These are phyloP conservation scores for Drosophila setosimentum DNA, from an alignment of 2,888 invertebrate genomes.

Conservation along the genomic window DNA sequence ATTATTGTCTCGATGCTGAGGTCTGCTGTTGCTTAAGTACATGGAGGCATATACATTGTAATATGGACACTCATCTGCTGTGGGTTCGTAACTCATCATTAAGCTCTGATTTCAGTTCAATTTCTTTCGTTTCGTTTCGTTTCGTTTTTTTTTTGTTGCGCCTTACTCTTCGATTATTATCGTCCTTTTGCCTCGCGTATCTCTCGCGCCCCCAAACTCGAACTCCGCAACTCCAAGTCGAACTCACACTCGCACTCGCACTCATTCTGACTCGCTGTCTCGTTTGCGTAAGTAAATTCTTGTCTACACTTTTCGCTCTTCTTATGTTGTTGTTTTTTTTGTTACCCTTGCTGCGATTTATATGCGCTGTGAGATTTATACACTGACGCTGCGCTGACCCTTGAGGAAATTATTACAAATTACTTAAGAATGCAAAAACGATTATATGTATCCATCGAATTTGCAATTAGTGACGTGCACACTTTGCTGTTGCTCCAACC, in stretches of 20 bases:
- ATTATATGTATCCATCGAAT: conserved; percentile 84
- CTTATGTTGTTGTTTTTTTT: conserved; percentile 53
- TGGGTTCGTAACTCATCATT: conserved; percentile 70
- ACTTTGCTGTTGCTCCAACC: conserved; percentile 59
- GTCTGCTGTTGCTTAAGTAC: conserved; percentile 10
- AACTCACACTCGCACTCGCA: conserved; percentile 22
- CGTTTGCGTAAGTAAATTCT: conserved; percentile 53
- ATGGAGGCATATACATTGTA: conserved; percentile 38
- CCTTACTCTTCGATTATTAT: conserved; percentile 63
- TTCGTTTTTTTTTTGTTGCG: conserved; percentile 30
- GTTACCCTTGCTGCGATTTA: conserved; percentile 67
- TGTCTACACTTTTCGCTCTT: conserved; percentile 45
- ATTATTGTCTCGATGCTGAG: background rate
- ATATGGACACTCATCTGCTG: conserved; percentile 21
- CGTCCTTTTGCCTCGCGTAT: conserved; percentile 19
- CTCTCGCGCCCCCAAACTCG: conserved; percentile 6
- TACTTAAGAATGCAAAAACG: conserved; percentile 85
- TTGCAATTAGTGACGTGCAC: conserved; percentile 83
- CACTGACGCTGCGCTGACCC: conserved; percentile 82
- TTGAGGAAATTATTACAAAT: conserved; percentile 85
- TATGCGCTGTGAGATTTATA: conserved; percentile 75
- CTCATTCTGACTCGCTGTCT: background rate
- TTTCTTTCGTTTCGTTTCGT: conserved; percentile 25
- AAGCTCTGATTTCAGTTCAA: conserved; percentile 70
- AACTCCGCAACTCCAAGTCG: conserved; percentile 6